A percentile compares a stretch with the other conserved stretches of the same genome.
Evolutionary conservation across 2,888 invertebrate species (phyloP).

Genomic region (Plutella xylostella): DNA sequence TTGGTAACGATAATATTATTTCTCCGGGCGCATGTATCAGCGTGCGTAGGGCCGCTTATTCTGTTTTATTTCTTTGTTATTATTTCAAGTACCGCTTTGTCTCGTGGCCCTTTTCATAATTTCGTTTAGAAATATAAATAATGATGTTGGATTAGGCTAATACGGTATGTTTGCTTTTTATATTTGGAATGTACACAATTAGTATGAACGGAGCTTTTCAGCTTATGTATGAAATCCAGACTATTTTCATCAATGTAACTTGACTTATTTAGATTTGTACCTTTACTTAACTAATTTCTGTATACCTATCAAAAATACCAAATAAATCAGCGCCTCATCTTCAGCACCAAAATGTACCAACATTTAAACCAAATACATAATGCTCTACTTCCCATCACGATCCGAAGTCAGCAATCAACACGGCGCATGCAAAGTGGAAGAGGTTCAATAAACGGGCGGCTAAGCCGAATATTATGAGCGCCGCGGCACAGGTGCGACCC

Average conservation of each 20-base stretch:
- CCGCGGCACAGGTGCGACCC: conserved; percentile 52
- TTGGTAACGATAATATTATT: conserved; percentile 69
- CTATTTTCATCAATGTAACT: too few relatives aligned
- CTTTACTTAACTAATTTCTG: too few relatives aligned
- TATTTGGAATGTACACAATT: too few relatives aligned
- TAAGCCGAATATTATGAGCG: conserved; percentile 72
- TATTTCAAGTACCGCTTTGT: conserved; percentile 30
- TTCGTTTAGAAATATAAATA: conserved; percentile 11
- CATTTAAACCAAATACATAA: not conserved
- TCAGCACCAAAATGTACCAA: not conserved
- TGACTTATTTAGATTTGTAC: too few relatives aligned
- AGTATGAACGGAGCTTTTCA: too few relatives aligned
- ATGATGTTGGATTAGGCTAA: not conserved
- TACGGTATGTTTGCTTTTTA: too few relatives aligned
- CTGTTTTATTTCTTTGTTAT: conserved; percentile 58
- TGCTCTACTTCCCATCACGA: conserved; percentile 11
- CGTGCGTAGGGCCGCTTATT: conserved; percentile 31
- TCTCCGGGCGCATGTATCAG: conserved; percentile 63
- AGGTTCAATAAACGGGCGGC: conserved; percentile 32
- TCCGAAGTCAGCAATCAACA: conserved; percentile 12
- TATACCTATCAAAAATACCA: too few relatives aligned
- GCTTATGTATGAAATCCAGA: too few relatives aligned
- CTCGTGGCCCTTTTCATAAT: conserved; percentile 20
- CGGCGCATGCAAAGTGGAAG: conserved; percentile 28
- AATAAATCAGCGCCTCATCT: too few relatives aligned